A percentile compares a stretch with the other conserved stretches of the same genome.
Evolutionary conservation across 1,140 invertebrate genomes (phyloP).

Genomic region (Heliconius congener): DNA sequence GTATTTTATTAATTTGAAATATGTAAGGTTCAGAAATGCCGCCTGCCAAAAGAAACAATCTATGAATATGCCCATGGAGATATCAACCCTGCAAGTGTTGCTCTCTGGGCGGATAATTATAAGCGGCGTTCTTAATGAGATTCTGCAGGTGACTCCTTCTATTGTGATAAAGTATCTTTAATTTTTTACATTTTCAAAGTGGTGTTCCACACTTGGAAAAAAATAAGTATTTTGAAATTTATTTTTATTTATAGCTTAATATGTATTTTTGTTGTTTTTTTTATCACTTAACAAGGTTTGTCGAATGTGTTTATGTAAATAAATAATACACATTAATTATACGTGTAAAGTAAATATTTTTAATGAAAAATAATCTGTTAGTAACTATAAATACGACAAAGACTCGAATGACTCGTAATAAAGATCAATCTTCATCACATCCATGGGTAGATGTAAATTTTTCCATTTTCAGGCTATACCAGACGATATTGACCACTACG

Average conservation of each 20-base stretch:
- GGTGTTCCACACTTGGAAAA: too few species aligned
- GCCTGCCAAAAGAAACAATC: slow-evolving; percentile 41
- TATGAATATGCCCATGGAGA: slow-evolving; percentile 47
- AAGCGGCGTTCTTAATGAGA: slow-evolving; percentile 70
- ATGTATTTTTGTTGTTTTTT: too few species aligned
- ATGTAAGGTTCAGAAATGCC: neutral
- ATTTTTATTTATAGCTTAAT: neutral
- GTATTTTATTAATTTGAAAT: neutral
- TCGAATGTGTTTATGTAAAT: too few species aligned
- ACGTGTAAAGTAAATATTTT: too few species aligned
- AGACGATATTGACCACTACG: slow-evolving; percentile 53
- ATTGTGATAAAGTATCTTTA: slow-evolving; percentile 3
- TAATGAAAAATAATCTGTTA: too few species aligned
- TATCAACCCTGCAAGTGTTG: slow-evolving; percentile 65
- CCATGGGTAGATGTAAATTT: neutral
- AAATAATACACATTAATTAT: too few species aligned
- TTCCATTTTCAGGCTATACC: slow-evolving; percentile 51
- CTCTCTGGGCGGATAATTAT: slow-evolving; percentile 71
- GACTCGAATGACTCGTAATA: neutral
- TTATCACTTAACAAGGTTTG: too few species aligned
- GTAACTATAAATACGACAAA: too few species aligned
- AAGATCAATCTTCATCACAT: neutral
- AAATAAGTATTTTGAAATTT: neutral
- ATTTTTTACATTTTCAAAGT: too few species aligned
- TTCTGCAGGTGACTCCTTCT: slow-evolving; percentile 53